Base-by-base conservation (phyloP, 2,888 invertebrate species). In the Latrodectus hesperus region DNA sequence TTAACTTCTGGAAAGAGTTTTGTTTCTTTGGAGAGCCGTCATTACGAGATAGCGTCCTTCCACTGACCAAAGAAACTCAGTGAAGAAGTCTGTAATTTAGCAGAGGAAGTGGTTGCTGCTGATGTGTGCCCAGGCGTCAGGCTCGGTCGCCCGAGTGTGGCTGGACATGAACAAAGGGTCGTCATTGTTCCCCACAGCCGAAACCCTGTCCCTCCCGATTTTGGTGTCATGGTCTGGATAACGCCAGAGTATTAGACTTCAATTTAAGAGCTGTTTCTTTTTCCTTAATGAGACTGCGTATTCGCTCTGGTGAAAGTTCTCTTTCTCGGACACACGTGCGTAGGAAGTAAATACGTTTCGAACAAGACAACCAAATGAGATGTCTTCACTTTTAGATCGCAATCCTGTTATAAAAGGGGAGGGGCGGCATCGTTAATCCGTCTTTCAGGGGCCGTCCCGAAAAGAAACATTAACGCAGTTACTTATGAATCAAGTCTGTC, bases 91-190 rank as follows among this genome's bases (percentile, higher is more conserved):
- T 22, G 81, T 73, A 81, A 81, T 81, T 81, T 81, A 52, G 82
- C 16, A 67, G 55, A 82, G 82, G 82, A 82, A 82, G 82, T 75
- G 82, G 82, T 49, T 75, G 65, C 67, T 73, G 73, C 81, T 81
- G 81, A 73, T 73, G 81, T 81, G 81, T 81, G 81, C 81, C 81
- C 52, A 51, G 38, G 26, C 74, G 74, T 82, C 67, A 67, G 55
- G 82, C 73, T 82, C 82, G 74, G 65, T 73, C 75, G 75, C 38
- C 60, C 74, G 82, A 75, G 82, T 82, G 82, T 60, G 72, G 52
- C 70, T 64, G 81, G 64, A 22, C 81, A 16, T 26, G 81, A 81
- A 81, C 81, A 81, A 81, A 81, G 73, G 81, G 72, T 22, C 65
- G 26, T 16, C 55, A 52, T 68, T 68, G 73, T 73, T 73, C 53